Base-by-base conservation (phyloP, 2,888 invertebrate genomes). In the Orchestes rusci region DNA sequence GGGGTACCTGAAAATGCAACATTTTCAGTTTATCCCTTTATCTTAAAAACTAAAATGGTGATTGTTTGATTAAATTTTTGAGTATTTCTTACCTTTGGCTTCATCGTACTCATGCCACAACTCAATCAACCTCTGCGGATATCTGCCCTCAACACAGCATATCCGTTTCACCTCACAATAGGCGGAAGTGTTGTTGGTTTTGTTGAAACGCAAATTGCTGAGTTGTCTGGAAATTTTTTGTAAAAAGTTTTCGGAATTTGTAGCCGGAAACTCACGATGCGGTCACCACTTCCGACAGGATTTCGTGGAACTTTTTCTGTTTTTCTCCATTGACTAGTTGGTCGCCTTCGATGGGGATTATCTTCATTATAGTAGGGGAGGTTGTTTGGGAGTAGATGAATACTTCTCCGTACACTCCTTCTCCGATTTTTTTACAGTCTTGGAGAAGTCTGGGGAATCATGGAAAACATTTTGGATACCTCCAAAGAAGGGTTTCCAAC, bases 371-470 rank as follows among this genome's bases (percentile, higher is more conserved):
- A 35, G 80, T 76, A 7, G 63, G 62, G 38, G 73, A 72, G 19
- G 70, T 66, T 39, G 71, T 71, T 45, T 75, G 75, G 42, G 76
- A 71, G 65, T 75, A 75, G 53, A 84, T 72, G 65, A 86, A 96
- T 4, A 96, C 95, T 68, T 96, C 96, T 2, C 95, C 95, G 63
- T 88, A 96, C n/a, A 92, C 87, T 23, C 96, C 96, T 72, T 96
- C 96, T 34, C 95, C 96, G 54, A 96, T 87, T 73, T 96, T 96
- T 61, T 75, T 76, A 62, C 85, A 82, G 54, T 80, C 72, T 55
- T 75, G 70, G 58, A 88, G 70, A 40, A 72, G 70, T 49, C 80
- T 82, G 56, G 36, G 63, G 57, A 53, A 45, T 32, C n/a, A 29
- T n/a, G n/a, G n/a, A n/a, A n/a, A n/a, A n/a, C n/a, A n/a, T n/a